These are phyloP conservation scores for Zaprionus gabonicus DNA, from an alignment of 1,140 invertebrate species.

Conservation along the genomic window DNA sequence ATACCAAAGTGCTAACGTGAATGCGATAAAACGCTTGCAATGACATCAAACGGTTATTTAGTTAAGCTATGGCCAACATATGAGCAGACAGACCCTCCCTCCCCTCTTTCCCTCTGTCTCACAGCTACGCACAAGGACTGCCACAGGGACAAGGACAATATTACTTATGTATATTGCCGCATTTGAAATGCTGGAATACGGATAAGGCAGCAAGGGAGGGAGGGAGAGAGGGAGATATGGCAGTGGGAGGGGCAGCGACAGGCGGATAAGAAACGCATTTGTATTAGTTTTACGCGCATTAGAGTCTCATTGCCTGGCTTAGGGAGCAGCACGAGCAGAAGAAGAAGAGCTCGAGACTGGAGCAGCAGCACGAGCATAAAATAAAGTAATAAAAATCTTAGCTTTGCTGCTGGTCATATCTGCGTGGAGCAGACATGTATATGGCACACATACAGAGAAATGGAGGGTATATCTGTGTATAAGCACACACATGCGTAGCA, in stretches of 20 bases:
- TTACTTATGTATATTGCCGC: constrained; percentile 81
- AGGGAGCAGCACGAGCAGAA: constrained; percentile 37
- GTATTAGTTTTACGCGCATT: constrained; percentile 83
- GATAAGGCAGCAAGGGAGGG: not conserved
- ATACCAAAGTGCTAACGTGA: constrained; percentile 68
- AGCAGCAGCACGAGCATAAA: constrained; percentile 71
- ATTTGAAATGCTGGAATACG: constrained; percentile 59
- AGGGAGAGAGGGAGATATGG: not conserved
- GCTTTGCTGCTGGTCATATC: constrained; percentile 63
- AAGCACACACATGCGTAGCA: constrained; percentile 20
- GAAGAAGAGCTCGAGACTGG: constrained; percentile 13
- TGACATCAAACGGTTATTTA: constrained; percentile 80
- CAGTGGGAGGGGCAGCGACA: constrained; percentile 2
- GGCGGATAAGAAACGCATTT: constrained; percentile 80
- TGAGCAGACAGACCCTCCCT: constrained; percentile 20
- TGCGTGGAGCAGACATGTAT: constrained; percentile 70
- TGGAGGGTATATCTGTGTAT: constrained; percentile 45
- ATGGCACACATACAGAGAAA: constrained; percentile 21
- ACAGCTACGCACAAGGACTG: constrained; percentile 5
- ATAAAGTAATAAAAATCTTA: constrained; percentile 83
- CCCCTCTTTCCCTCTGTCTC: not conserved
- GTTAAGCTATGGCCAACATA: constrained; percentile 65
- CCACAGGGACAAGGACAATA: constrained; percentile 57
- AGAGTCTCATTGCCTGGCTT: constrained; percentile 82
- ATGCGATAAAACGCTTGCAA: constrained; percentile 75